Base-by-base conservation (phyloP, 2,113 vertebrate species). In the Urocitellus parryii region DNA sequence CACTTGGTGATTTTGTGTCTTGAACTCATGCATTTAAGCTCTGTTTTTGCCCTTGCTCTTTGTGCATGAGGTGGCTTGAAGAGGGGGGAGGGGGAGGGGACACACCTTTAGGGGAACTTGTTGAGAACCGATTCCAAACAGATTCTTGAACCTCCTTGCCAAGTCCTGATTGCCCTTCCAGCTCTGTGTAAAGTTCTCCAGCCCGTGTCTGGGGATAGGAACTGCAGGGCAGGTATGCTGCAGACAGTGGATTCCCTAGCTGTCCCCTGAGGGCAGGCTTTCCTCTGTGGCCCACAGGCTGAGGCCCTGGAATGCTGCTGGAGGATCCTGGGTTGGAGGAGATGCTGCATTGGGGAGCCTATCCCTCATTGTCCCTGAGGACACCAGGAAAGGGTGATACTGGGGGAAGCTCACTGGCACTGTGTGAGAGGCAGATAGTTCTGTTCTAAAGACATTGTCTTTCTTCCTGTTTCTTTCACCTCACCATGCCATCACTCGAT, bases 321-420 rank as follows among this genome's bases (percentile, higher is more conserved):
- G 72, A 45, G 63, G 34, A 8, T 37, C 63, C 2, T 34, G 53
- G 77, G 51, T 37, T 79, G 70, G 80, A 42, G 53, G 53, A 85
- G 34, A 5, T 42, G 12, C 48, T 0, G 18, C 56, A 58, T 0
- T 45, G 12, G 61, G 61, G 32, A 14, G 9, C 56, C 53, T 0
- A 2, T n/a, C 8, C 25, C 3, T 80, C 48, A 4, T 32, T 82
- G 53, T 73, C 29, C 25, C 56, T 29, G 27, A 39, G 48, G 74
- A 58, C 12, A 0, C 18, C 20, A 45, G 48, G 81, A 45, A 37
- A 37, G 27, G 72, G 17, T 1, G 37, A 37, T 27, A 45, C 65
- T 48, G 63, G 34, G 83, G 85, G 84, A 61, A 86, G 88, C 70
- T 90, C 63, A 18, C 37, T 58, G 86, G 63, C n/a, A 4, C 1